Evolutionary conservation across 2,888 invertebrate species (phyloP), one percentile per base, ranked within the genome.

Genomic region (Labia minor): DNA sequence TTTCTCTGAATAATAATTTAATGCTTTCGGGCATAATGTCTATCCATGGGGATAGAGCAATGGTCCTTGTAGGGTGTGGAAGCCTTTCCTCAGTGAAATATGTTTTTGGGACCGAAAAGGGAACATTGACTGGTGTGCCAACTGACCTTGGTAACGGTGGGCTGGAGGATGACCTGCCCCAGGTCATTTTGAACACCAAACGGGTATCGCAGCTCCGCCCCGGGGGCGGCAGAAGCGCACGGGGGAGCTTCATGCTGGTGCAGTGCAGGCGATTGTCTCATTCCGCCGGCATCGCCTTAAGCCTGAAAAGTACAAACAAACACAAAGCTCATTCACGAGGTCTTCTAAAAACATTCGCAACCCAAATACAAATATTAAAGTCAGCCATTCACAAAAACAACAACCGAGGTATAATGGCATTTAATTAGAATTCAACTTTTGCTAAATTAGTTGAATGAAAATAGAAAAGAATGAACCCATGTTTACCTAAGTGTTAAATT

Each of bases 141-240:
- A 68, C 69, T 70, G 21, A 70, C 69, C 69, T 67, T 68, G n/a
- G 67, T 62, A 21, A 68, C 64, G 64, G 64, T 66, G 19, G 74
- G 73, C 4, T 26, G 26, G 68, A 76, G 73, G 68, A 74, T 74
- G 66, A 77, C 77, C 73, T 76, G 76, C 26, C 77, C 78, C 71
- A 78, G 73, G 71, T 78, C 78, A 74, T 77, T 78, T 72, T 77
- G 78, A 66, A 77, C 75, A 64, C 78, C 78, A 70, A 78, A 78
- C 16, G 77, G 77, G 70, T 78, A 78, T 66, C 72, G 73, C 69
- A 73, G 75, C 75, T 76, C 75, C 73, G 26, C 26, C 70, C 73
- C 72, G 67, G 33, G 63, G 68, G 63, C 37, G 66, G 61, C 64
- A 21, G 63, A 33, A 21, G 37, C 61, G 21, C 65, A 21, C 18